Evolutionary conservation across 2,113 vertebrate genomes (phyloP).

Genomic region (Pituophis catenifer): DNA sequence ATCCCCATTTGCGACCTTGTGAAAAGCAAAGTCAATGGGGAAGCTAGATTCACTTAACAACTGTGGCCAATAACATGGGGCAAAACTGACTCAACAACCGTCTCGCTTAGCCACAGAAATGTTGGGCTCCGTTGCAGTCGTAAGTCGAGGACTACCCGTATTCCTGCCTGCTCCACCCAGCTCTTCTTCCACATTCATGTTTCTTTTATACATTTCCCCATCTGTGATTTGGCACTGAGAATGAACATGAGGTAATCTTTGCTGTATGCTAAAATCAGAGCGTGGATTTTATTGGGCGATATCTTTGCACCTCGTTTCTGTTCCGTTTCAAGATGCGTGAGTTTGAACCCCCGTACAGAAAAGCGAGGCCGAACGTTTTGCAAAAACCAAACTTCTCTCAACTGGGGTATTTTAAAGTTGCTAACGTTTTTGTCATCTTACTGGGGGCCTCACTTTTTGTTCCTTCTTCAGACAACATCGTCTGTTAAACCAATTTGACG

Average conservation of each 20-base stretch:
- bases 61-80: too few relatives aligned
- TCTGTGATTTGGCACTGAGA: neutral
- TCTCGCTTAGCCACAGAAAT: too few relatives aligned
- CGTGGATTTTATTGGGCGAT: neutral
- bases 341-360: neutral
- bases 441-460: neutral
- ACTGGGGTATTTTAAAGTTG: neutral
- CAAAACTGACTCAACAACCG: too few relatives aligned
- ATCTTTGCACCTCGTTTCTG: neutral
- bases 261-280: neutral
- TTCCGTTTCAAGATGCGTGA: neutral
- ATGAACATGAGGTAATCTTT: neutral
- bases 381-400: neutral
- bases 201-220: neutral
- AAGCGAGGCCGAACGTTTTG: neutral
- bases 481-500: neutral
- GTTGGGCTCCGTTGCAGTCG: too few relatives aligned
- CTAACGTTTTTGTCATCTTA: neutral
- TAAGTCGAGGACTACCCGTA: too few relatives aligned
- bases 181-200: neutral
- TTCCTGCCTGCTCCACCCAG: neutral
- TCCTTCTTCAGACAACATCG: neutral
- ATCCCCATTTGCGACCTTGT: too few relatives aligned
- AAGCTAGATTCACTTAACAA: too few relatives aligned
- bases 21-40: too few relatives aligned